Conservation (phyloP, 2,888 invertebrate genomes). For the Isotomurus palustris region DNA sequence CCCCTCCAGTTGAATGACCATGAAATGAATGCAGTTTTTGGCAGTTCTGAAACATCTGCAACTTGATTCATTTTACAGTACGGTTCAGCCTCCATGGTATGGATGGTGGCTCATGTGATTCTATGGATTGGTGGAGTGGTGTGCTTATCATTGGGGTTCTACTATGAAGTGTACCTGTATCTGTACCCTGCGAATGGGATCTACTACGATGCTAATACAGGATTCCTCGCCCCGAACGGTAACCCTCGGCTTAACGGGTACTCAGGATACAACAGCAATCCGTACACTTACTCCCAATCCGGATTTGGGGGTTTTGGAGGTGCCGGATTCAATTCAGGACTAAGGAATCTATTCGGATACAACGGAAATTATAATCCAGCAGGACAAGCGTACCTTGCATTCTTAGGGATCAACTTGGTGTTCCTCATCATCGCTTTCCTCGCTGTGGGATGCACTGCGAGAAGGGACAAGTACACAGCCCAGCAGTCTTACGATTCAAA, state of each 20-base stretch:
- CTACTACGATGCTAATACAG: slow-evolving; percentile 24
- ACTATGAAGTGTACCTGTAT: slow-evolving; percentile 36
- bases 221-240: slow-evolving; percentile 1
- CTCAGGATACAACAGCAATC: background rate
- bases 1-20: no score
- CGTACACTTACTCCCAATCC: background rate
- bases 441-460: slow-evolving; percentile 22
- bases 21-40: slow-evolving; percentile 1
- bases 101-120: slow-evolving; percentile 28
- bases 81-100: slow-evolving; percentile 25
- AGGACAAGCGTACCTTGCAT: slow-evolving; percentile 34
- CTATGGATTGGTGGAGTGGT: slow-evolving; percentile 30
- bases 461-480: slow-evolving; percentile 18
- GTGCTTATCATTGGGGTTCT: slow-evolving; percentile 32
- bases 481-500: slow-evolving; percentile 20
- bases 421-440: slow-evolving; percentile 28
- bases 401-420: slow-evolving; percentile 37
- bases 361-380: slow-evolving; percentile 36
- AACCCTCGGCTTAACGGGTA: slow-evolving; percentile 3
- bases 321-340: slow-evolving; percentile 24
- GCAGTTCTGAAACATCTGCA: background rate
- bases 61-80: slow-evolving; percentile 12
- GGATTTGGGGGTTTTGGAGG: background rate
- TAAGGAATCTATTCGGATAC: slow-evolving; percentile 26
- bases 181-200: slow-evolving; percentile 23